Evolutionary conservation across 2,797 vertebrate genomes (phyloP).

Genomic region (Tauraco hartlaubi): DNA sequence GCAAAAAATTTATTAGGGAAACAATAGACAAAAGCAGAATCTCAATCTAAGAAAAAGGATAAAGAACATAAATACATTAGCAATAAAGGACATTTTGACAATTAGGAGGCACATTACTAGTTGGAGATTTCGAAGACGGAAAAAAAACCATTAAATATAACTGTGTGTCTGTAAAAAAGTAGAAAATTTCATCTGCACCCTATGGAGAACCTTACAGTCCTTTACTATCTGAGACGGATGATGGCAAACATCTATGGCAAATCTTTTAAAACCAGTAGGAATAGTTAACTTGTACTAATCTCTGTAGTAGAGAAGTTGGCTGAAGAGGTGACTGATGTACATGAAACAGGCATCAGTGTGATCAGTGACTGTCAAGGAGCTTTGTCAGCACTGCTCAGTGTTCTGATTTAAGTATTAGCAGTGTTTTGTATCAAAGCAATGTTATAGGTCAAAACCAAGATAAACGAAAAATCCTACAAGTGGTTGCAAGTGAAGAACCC

Average conservation of each 20-base stretch:
- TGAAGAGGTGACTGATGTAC: not conserved
- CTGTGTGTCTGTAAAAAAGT: not conserved
- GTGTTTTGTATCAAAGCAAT: not conserved
- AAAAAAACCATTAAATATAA: not conserved
- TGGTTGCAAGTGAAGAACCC: not conserved
- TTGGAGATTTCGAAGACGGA: not conserved
- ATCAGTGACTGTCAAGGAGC: fast-evolving
- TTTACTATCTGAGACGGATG: not conserved
- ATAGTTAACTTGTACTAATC: not conserved
- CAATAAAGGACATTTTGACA: not conserved
- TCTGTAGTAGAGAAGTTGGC: not conserved
- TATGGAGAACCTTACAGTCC: not conserved
- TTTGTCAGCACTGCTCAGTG: not conserved
- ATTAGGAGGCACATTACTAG: not conserved
- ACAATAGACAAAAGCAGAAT: not conserved
- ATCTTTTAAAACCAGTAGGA: not conserved
- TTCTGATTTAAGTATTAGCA: not conserved
- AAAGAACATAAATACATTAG: not conserved
- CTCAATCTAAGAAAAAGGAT: not conserved
- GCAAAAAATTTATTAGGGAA: not conserved
- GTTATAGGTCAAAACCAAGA: not conserved
- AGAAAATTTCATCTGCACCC: not conserved
- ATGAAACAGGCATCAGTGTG: not conserved
- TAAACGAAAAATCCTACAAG: not conserved
- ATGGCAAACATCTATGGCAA: not conserved